These are phyloP conservation scores for Drosophila guanche DNA, from an alignment of 1,140 invertebrate species.

Conservation along the genomic window DNA sequence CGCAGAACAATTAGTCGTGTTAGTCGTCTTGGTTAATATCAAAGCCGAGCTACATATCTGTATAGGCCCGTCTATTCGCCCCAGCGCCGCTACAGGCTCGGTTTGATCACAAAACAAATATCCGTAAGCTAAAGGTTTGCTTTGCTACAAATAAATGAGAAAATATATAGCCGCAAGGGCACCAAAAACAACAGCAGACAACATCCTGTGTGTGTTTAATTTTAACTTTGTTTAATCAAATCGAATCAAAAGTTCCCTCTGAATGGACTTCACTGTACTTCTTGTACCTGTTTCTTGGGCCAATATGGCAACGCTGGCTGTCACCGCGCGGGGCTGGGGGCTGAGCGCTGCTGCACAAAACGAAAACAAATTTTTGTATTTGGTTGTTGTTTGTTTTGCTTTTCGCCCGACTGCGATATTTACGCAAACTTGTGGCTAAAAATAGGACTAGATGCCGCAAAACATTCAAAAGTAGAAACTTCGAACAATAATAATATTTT, in stretches of 20 bases:
- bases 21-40: conserved; percentile 14
- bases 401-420: conserved; percentile 45
- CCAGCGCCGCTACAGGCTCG: conserved; percentile 38
- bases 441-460: conserved; percentile 69
- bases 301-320: too few relatives aligned
- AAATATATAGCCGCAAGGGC: conserved; percentile 27
- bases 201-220: too few relatives aligned
- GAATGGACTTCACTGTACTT: too few relatives aligned
- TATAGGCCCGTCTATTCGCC: conserved; percentile 7
- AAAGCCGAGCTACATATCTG: conserved; percentile 10
- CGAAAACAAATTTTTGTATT: conserved; percentile 8
- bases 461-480: conserved; percentile 48
- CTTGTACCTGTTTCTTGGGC: too few relatives aligned
- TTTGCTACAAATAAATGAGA: conserved; percentile 59
- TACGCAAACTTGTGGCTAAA: conserved; percentile 67
- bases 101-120: conserved; percentile 37
- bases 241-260: too few relatives aligned
- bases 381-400: conserved; percentile 19
- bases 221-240: too few relatives aligned
- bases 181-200: conserved; percentile 5
- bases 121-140: conserved; percentile 68
- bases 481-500: conserved; percentile 58
- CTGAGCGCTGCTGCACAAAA: background rate
- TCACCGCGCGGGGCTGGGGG: too few relatives aligned
- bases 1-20: conserved; percentile 84